Conservation (phyloP, 2,113 vertebrate genomes). For the Xenus cinereus region DNA sequence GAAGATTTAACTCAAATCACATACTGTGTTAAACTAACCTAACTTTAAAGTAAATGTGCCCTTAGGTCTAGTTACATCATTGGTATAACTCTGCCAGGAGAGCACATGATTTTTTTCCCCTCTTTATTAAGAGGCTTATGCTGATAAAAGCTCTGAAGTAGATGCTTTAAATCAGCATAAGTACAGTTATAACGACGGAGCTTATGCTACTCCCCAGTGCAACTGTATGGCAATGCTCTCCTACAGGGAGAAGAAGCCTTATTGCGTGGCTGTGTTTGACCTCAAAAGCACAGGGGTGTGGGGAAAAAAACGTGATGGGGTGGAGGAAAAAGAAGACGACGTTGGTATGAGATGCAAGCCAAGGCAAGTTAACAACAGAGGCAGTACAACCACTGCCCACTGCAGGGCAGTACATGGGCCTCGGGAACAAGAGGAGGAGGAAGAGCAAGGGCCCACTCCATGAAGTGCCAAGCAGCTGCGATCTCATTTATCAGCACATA, state of each 20-base stretch:
- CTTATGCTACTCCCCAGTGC: not conserved
- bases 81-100: not conserved
- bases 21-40: constrained; percentile 1
- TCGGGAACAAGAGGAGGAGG: not conserved
- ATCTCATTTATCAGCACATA: not conserved
- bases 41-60: not conserved
- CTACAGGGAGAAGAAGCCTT: not conserved
- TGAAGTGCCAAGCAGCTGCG: not conserved
- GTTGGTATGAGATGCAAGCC: not conserved
- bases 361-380: not conserved
- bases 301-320: not conserved
- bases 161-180: constrained; percentile 10
- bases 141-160: not conserved
- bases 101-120: not conserved
- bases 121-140: constrained; percentile 16
- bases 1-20: constrained; percentile 7
- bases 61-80: not conserved
- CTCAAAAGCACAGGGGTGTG: not conserved
- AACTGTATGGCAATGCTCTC: not conserved
- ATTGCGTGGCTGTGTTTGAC: accelerated
- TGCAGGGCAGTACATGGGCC: not conserved
- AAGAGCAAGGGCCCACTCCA: not conserved
- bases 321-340: not conserved
- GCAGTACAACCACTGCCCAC: not conserved
- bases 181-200: not conserved